A percentile compares a stretch with the other conserved stretches of the same genome.
These are phyloP conservation scores for Todiramphus saurophagus DNA, from an alignment of 2,113 vertebrate genomes.

Conservation along the genomic window DNA sequence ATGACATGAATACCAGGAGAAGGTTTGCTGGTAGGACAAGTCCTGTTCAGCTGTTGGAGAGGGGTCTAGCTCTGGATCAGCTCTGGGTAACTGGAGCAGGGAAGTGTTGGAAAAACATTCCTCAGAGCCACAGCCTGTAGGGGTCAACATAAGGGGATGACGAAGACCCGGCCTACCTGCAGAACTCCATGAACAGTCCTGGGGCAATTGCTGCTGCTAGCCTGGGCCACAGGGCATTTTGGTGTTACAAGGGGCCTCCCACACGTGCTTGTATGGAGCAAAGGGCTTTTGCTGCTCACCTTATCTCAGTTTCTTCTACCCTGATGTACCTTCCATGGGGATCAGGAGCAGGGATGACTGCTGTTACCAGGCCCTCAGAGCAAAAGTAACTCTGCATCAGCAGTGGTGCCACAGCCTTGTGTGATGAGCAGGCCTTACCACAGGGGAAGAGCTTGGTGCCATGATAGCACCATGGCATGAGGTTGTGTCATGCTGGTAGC, in stretches of 20 bases:
- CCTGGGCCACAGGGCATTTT: background rate
- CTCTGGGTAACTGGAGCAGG: background rate
- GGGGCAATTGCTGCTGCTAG: background rate
- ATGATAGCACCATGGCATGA: background rate
- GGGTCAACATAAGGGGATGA: background rate
- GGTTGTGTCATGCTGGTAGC: background rate
- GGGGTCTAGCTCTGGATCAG: background rate
- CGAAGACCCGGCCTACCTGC: background rate
- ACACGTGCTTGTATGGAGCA: background rate
- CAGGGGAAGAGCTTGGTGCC: background rate
- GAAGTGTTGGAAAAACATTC: background rate
- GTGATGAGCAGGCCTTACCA: background rate
- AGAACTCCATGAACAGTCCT: background rate
- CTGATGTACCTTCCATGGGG: background rate
- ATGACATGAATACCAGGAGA: background rate
- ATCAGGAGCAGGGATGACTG: background rate
- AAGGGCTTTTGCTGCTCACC: background rate
- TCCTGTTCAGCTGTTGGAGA: background rate
- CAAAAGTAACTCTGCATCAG: background rate
- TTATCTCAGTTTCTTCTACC: background rate
- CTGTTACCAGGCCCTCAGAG: background rate
- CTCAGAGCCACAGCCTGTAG: rapidly evolving
- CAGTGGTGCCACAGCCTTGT: background rate
- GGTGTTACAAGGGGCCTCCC: background rate
- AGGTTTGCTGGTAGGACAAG: background rate